A percentile compares a stretch with the other conserved stretches of the same genome.
These are phyloP conservation scores for Tetramorium simillimum DNA, from an alignment of 1,140 invertebrate species.

Conservation along the genomic window DNA sequence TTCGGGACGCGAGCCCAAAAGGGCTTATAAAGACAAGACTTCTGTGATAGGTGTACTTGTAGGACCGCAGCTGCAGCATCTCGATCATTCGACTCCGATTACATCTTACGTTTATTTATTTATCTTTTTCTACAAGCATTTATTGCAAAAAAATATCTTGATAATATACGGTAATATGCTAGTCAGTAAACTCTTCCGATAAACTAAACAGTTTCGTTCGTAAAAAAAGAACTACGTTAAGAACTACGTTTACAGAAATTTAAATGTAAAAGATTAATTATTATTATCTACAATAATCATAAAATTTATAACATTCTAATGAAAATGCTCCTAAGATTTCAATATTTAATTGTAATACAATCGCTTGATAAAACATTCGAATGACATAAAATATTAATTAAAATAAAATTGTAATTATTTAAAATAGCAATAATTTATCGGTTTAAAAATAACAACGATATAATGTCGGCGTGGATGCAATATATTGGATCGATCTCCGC, in stretches of 20 bases:
- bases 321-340: background rate
- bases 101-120: conserved; percentile 1
- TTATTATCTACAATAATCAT: background rate
- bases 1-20: conserved; percentile 10
- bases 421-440: background rate
- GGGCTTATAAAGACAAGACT: conserved; percentile 36
- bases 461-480: background rate
- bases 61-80: background rate
- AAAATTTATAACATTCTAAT: background rate
- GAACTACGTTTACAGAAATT: background rate
- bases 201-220: background rate
- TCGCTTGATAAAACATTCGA: no score
- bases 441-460: background rate
- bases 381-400: no score
- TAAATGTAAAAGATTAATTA: background rate
- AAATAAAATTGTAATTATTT: background rate
- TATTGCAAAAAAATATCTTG: background rate
- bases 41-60: conserved; percentile 20
- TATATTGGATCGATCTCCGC: conserved; percentile 4
- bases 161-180: background rate
- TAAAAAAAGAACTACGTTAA: background rate
- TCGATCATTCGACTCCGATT: conserved; percentile 5
- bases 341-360: background rate
- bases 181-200: background rate
- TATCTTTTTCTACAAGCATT: background rate